Evolutionary conservation across 35 echinoderm and acorn worm species (phyloP), one percentile per base, ranked within the genome.

Genomic region (Patiria miniata): DNA sequence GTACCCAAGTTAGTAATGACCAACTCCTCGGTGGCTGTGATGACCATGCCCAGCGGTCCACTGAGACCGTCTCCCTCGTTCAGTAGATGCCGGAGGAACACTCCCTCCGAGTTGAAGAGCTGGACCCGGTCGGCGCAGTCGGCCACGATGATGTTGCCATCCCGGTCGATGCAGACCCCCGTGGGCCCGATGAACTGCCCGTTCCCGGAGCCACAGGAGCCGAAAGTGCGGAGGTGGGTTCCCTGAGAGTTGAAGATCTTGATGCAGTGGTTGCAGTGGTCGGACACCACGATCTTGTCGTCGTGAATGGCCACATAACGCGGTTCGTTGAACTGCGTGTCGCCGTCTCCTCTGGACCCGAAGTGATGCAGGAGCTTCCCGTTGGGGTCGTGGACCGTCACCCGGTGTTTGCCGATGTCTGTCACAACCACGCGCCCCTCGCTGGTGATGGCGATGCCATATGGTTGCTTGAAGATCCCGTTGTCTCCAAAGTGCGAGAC

Each of bases 151-250:
- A 99, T 99, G 61, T 99, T 99, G 22, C 93, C 96, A 29, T 99
- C 92, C 19, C 92, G 80, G 60, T 99, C 96, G 36, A 94, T 87
- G 73, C 96, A 99, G 39, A 99, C 86, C 30, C 96, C 96, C 1
- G 96, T 99, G 4, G 96, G 96, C 37, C 96, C 96, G 80, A 99
- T 99, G 79, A 99, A 99, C 60, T 99, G 96, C 17, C 96, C 96
- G 9, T 94, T 84, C 14, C 96, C 93, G 39, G 92, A 92, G 30
- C 96, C 96, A 79, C 96, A 99, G 33, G 92, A 92, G 0, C 96
- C 96, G 78, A 99, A 92, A 22, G 96, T 99, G 56, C 82, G 85
- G 14, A 94, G 51, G 86, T 99, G 93, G 26, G 52, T 87, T 22
- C 96, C 96, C 16, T 86, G 80, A 52, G 93, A 92, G 77, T 86